These are phyloP conservation scores for Chelmon rostratus DNA, from an alignment of 2,797 vertebrate genomes.

Conservation along the genomic window DNA sequence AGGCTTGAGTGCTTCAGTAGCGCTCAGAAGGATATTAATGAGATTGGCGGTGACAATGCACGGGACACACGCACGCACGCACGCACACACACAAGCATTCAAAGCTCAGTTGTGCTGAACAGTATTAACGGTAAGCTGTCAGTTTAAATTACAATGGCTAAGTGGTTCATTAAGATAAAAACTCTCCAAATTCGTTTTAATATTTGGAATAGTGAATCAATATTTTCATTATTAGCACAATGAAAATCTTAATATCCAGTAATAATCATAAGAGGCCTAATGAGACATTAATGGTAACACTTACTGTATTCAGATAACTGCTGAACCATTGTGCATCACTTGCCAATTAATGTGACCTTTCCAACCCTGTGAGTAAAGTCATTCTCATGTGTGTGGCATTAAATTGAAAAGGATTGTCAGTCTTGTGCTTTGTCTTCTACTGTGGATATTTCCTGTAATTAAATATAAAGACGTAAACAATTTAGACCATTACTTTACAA, in stretches of 20 bases:
- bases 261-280: neutral
- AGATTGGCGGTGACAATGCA: conserved; percentile 31
- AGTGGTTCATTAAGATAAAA: conserved; percentile 6
- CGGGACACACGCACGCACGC: neutral
- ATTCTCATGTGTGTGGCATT: neutral
- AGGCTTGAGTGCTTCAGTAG: conserved; percentile 24
- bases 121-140: neutral
- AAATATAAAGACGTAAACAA: neutral
- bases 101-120: neutral
- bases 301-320: neutral
- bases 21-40: conserved; percentile 37
- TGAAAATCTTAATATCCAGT: neutral
- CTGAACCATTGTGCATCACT: neutral
- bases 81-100: neutral
- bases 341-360: neutral
- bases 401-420: neutral
- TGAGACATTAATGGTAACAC: neutral
- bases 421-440: neutral
- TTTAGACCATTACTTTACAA: neutral
- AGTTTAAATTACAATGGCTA: conserved; percentile 11
- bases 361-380: neutral
- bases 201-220: neutral
- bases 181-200: neutral
- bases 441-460: neutral
- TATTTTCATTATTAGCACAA: neutral